These are phyloP conservation scores for Semibalanus balanoides DNA, from an alignment of 1,140 invertebrate species.

Conservation along the genomic window DNA sequence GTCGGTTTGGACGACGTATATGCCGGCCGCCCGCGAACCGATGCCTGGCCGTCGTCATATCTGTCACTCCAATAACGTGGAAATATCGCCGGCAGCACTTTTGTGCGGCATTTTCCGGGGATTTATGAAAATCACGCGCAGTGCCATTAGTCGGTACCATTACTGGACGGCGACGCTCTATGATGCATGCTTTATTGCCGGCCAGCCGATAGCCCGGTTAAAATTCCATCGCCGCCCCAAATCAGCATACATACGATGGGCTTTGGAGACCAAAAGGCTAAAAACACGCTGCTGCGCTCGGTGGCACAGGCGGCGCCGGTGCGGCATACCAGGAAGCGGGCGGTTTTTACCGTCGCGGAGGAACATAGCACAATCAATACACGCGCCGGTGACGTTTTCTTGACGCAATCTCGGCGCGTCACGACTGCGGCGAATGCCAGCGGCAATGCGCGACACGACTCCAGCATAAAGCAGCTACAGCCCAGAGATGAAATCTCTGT, in stretches of 20 bases:
- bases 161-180: neutral
- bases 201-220: neutral
- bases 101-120: neutral
- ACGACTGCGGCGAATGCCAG: no score
- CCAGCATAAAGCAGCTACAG: no score
- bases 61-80: neutral
- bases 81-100: neutral
- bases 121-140: neutral
- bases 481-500: neutral
- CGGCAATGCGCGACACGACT: no score
- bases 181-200: neutral
- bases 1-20: no score
- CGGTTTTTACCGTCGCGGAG: no score
- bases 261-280: neutral
- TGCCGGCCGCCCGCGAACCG: no score
- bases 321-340: no score
- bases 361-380: no score
- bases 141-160: neutral
- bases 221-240: neutral
- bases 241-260: constrained; percentile 1
- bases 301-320: no score
- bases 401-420: no score
- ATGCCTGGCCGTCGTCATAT: neutral
- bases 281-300: neutral
- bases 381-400: no score